A percentile compares a stretch with the other conserved stretches of the same genome.
These are phyloP conservation scores for Ceyx cyanopectus DNA, from an alignment of 2,113 vertebrate genomes.

Conservation along the genomic window DNA sequence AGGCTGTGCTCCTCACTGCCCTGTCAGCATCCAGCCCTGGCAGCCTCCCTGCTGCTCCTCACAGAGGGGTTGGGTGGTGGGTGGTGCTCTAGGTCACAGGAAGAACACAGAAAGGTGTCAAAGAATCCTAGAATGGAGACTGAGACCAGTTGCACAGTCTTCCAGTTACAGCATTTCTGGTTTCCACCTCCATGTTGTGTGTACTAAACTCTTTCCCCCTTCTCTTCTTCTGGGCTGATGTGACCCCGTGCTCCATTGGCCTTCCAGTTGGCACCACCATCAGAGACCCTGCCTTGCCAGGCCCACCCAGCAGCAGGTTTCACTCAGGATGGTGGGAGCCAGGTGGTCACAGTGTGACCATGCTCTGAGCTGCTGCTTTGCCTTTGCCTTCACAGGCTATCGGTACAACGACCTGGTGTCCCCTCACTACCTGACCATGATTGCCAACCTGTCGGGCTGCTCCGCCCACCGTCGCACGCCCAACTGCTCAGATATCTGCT, in stretches of 20 bases:
- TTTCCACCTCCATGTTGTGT: not conserved
- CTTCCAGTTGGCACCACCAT: rapidly evolving
- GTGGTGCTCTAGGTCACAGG: not conserved
- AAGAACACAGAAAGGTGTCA: not conserved
- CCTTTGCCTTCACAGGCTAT: conserved; percentile 60
- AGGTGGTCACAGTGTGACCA: rapidly evolving
- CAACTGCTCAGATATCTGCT: conserved; percentile 76
- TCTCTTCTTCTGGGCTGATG: not conserved
- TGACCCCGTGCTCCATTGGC: not conserved
- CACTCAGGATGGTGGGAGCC: not conserved
- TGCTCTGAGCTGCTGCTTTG: not conserved
- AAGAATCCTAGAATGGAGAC: not conserved
- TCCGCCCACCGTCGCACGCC: conserved; percentile 74
- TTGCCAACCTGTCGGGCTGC: conserved; percentile 78
- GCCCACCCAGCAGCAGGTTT: not conserved
- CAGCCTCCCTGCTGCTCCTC: conserved; percentile 41
- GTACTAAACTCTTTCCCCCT: not conserved
- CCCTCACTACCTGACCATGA: conserved; percentile 78
- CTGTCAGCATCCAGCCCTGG: conserved; percentile 25
- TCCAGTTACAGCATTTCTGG: not conserved
- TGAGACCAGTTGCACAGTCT: not conserved
- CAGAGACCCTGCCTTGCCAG: rapidly evolving
- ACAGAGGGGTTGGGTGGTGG: conserved; percentile 12
- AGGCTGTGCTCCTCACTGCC: not conserved
- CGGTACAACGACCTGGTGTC: conserved; percentile 79